Evolutionary conservation across 2,797 vertebrate species (phyloP).

Genomic region (Triplophysa yarkandensis): DNA sequence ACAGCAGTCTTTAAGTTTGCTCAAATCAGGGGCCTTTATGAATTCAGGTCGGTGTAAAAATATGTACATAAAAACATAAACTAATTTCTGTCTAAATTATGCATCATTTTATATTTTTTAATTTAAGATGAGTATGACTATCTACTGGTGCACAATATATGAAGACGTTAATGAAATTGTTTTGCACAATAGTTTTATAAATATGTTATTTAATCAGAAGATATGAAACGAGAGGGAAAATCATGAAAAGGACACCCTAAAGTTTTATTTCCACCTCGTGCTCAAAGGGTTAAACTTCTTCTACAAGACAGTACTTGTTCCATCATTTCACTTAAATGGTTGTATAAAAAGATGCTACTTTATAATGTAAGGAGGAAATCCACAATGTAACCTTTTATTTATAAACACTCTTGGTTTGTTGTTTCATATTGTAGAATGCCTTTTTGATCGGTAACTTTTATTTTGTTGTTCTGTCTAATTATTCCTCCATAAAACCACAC

Average conservation of each 20-base stretch:
- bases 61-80: conserved; percentile 79
- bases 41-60: conserved; percentile 85
- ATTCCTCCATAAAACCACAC: conserved; percentile 94
- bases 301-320: conserved; percentile 85
- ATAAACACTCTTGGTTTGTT: conserved; percentile 90
- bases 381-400: conserved; percentile 92
- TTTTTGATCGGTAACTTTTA: conserved; percentile 86
- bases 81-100: conserved; percentile 85
- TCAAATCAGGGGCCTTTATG: conserved; percentile 79
- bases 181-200: conserved; percentile 98
- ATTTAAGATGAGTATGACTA: conserved; percentile 83
- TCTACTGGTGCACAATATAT: conserved; percentile 85
- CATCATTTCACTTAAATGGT: conserved; percentile 92
- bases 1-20: conserved; percentile 67
- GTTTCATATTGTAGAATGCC: conserved; percentile 91
- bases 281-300: conserved; percentile 99
- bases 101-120: conserved; percentile 87
- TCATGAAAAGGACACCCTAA: conserved; percentile 54
- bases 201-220: conserved; percentile 93
- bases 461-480: conserved; percentile 90
- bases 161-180: conserved; percentile 82
- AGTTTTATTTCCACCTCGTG: conserved; percentile 85
- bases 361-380: conserved; percentile 90
- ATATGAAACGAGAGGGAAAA: conserved; percentile 67
- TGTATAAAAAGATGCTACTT: conserved; percentile 98